Conservation (phyloP, 2,797 vertebrate species). For the Melanotaenia maccullochi region DNA sequence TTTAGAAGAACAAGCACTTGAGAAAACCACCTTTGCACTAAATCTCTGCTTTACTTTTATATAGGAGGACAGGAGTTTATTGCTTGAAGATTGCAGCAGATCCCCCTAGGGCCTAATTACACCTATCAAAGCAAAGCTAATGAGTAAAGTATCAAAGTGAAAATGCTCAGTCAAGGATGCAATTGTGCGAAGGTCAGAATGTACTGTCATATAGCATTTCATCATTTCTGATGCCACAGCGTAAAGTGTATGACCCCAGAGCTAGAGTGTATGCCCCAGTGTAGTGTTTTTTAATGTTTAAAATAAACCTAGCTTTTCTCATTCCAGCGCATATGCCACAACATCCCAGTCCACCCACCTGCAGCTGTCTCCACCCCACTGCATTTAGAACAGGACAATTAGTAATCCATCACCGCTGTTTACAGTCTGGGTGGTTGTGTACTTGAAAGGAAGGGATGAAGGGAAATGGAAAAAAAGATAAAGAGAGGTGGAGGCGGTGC, state of each 20-base stretch:
- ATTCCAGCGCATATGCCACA: constrained; percentile 4
- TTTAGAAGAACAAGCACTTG: constrained; percentile 27
- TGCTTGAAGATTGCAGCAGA: constrained; percentile 64
- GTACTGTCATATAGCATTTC: constrained; percentile 23
- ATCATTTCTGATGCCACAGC: constrained; percentile 7
- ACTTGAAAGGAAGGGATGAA: constrained; percentile 39
- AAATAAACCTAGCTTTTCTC: constrained; percentile 11
- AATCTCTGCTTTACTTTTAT: constrained; percentile 53
- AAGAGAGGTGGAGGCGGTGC: constrained; percentile 27
- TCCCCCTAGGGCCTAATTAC: constrained; percentile 67
- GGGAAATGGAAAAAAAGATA: constrained; percentile 9
- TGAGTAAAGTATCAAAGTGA: constrained; percentile 58
- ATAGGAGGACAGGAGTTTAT: constrained; percentile 58
- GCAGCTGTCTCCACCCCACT: constrained; percentile 60
- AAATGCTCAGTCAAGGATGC: constrained; percentile 52
- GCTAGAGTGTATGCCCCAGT: neutral
- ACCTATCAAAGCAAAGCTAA: constrained; percentile 70
- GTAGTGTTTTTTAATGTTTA: neutral
- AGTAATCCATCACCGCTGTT: constrained; percentile 81
- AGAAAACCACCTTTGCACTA: constrained; percentile 43
- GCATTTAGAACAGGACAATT: constrained; percentile 77
- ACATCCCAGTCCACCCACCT: constrained; percentile 50
- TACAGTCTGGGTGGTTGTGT: constrained; percentile 69
- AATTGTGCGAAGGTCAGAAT: constrained; percentile 61
- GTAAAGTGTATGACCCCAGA: constrained; percentile 13